Base-by-base conservation (phyloP, 2,797 vertebrate species). In the Pseudochirops corinnae region DNA sequence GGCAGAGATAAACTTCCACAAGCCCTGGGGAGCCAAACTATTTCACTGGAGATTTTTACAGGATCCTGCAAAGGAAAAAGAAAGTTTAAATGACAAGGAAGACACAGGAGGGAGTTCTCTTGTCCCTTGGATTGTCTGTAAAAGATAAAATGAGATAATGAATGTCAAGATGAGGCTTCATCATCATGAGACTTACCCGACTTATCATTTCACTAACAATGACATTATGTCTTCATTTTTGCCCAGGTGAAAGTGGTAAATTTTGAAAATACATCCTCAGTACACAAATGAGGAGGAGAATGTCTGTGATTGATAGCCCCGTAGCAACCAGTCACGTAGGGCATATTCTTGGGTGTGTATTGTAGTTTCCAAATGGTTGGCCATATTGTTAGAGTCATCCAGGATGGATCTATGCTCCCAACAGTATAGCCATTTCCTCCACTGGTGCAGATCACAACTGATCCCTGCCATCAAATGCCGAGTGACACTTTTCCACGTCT, bases 181-280 rank as follows among this genome's bases (percentile, higher is more conserved):
- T 46, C 21, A 87, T 46, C 21, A 39, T 24, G 18, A 82, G 67
- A 46, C 74, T 46, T 46, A 39, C 16, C 67, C 67, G 26, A 10
- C 39, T 87, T 21, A 87, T 46, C 39, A 26, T 87, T 26, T 87
- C 39, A 46, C 74, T 46, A 87, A 26, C 46, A 57, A 50, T 46
- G 52, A 97, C 90, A 93, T 94, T 93, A 96, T 94, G 95, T 57
- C 90, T 97, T 93, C 93, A 52, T 94, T 92, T 46, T 24, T 92
- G 91, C 96, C 39, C 97, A 96, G 96, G 96, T 98, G 97, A 96
- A 97, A 98, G 98, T 97, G 96, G n/a, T 29, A 39, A 21, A 39
- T 39, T 67, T 67, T n/a, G 62, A 67, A 74, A 39, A 74, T 74
- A 91, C 91, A 98, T 91, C 3, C 39, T 60, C 6, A 92, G 95